These are phyloP conservation scores for Sarcophaga bullata DNA, from an alignment of 1,140 invertebrate species.

Conservation along the genomic window DNA sequence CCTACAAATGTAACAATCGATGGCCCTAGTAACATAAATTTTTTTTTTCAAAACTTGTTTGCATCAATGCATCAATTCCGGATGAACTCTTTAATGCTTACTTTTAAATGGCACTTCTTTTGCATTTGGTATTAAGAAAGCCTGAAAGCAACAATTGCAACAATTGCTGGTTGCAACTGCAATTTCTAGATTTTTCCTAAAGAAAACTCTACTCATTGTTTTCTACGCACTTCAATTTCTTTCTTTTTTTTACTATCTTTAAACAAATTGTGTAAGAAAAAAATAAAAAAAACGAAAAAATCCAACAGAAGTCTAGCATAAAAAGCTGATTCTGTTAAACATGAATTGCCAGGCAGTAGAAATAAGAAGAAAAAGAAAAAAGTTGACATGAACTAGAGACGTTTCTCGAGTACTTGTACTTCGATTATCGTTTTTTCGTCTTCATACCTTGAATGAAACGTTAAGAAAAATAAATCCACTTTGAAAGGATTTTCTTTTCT, in stretches of 20 bases:
- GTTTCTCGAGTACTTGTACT: conserved; percentile 3
- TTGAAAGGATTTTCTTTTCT: neutral
- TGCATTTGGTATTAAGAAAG: neutral
- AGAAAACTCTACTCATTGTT: neutral
- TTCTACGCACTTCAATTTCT: neutral
- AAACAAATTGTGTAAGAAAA: neutral
- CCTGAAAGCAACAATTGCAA: neutral
- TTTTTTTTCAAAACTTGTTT: neutral
- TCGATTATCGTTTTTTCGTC: neutral
- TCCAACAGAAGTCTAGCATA: neutral
- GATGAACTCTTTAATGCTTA: neutral
- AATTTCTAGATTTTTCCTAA: neutral
- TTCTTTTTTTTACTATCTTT: too few relatives aligned
- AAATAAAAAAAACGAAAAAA: neutral
- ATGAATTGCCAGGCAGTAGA: neutral
- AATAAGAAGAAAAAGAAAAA: neutral
- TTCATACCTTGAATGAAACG: neutral
- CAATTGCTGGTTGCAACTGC: neutral
- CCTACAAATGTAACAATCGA: neutral
- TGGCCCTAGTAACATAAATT: neutral
- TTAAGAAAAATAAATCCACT: neutral
- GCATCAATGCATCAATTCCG: conserved; percentile 13
- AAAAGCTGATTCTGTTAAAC: conserved; percentile 5
- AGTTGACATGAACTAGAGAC: conserved; percentile 25
- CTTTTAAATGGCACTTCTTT: neutral